Conservation (phyloP, 2,888 invertebrate genomes). For the Mystacides longicornis region DNA sequence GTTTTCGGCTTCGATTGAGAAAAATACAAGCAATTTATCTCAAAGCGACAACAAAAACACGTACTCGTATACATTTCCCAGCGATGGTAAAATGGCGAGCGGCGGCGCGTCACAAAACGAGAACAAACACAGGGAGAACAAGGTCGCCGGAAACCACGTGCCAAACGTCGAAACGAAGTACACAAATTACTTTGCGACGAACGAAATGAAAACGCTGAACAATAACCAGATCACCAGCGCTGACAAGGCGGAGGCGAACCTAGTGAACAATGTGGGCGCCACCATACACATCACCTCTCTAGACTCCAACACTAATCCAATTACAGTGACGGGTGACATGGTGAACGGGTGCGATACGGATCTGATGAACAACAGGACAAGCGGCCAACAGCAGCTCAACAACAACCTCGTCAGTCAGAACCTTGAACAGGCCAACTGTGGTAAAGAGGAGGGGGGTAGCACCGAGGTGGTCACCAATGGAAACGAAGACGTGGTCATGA, state of each 20-base stretch:
- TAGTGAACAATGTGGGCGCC: background rate
- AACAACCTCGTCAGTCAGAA: background rate
- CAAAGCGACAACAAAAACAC: background rate
- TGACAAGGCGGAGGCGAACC: background rate
- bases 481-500: conserved; percentile 10
- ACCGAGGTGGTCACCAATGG: background rate
- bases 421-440: background rate
- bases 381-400: background rate
- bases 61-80: background rate
- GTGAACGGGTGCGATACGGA: background rate
- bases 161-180: background rate
- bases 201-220: background rate
- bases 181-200: background rate
- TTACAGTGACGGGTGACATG: background rate
- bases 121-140: background rate
- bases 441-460: background rate
- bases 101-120: background rate
- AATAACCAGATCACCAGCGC: background rate
- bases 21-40: background rate
- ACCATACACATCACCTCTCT: background rate
- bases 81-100: background rate
- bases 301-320: background rate
- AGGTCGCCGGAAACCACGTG: background rate
- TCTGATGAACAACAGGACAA: background rate
- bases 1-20: background rate